A percentile compares a stretch with the other conserved stretches of the same genome.
Evolutionary conservation across 2,888 invertebrate species (phyloP).

Genomic region (Agriopis leucophaearia): DNA sequence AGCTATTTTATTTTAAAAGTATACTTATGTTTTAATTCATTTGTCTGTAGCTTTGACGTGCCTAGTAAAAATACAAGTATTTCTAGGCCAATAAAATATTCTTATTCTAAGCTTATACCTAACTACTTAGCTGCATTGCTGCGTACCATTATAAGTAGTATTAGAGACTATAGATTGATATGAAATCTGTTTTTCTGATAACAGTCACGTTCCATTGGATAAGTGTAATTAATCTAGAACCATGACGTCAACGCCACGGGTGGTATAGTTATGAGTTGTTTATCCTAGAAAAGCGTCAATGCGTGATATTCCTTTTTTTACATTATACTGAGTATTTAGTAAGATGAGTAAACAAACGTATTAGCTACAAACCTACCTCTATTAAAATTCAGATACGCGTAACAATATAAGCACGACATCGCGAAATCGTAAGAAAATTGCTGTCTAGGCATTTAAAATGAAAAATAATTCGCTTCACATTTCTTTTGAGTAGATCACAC

Average conservation of each 20-base stretch:
- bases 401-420: neutral
- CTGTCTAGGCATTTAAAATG: slow-evolving; percentile 19
- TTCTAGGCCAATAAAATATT: too few relatives aligned
- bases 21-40: too few relatives aligned
- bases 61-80: too few relatives aligned
- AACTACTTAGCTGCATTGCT: too few relatives aligned
- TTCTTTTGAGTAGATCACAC: slow-evolving; percentile 37
- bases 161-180: slow-evolving; percentile 12
- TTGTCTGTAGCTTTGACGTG: too few relatives aligned
- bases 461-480: slow-evolving; percentile 29
- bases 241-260: slow-evolving; percentile 36
- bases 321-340: neutral
- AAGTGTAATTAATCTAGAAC: slow-evolving; percentile 23
- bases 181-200: slow-evolving; percentile 35
- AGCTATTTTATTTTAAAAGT: too few relatives aligned
- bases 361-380: neutral
- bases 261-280: slow-evolving; percentile 28
- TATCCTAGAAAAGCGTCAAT: slow-evolving; percentile 18
- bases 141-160: neutral
- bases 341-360: neutral
- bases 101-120: too few relatives aligned
- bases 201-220: slow-evolving; percentile 36
- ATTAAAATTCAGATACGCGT: neutral
- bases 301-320: neutral
- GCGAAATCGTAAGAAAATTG: slow-evolving; percentile 2